phyloP scores from a whole-genome alignment of 2,797 vertebrate species.

The Enteromius paludinosus region DNA sequence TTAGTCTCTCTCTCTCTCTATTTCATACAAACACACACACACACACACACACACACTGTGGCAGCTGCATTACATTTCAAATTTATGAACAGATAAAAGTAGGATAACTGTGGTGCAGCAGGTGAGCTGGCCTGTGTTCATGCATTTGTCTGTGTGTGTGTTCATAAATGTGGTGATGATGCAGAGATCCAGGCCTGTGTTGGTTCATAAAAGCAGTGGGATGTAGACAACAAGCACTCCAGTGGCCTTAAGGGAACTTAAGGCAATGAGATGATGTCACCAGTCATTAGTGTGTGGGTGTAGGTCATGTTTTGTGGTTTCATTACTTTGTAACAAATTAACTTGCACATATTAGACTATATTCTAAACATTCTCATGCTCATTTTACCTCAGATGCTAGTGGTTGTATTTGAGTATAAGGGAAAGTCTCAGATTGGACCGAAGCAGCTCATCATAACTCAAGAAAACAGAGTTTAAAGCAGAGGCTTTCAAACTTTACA shows the following conservation, averaged over 20 bases:
- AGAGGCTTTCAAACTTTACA: neutral
- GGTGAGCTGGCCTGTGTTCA: constrained; percentile 22
- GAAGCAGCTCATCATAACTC: constrained; percentile 53
- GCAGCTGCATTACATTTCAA: constrained; percentile 28
- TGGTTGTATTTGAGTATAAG: neutral
- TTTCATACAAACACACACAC: too few relatives aligned
- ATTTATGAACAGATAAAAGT: constrained; percentile 45
- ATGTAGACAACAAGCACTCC: constrained; percentile 9
- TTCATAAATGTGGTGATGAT: constrained; percentile 42
- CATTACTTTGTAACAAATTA: constrained; percentile 10
- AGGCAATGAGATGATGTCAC: constrained; percentile 25
- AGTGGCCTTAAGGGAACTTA: constrained; percentile 35
- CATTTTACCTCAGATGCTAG: neutral
- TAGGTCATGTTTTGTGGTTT: neutral
- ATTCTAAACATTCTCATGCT: neutral
- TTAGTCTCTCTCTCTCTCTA: neutral
- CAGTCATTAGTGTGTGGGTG: constrained; percentile 17
- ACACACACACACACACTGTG: neutral
- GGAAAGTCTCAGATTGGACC: constrained; percentile 67
- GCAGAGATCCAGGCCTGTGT: constrained; percentile 44
- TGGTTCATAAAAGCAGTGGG: constrained; percentile 46
- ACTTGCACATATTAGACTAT: constrained; percentile 6
- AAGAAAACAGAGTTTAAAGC: neutral
- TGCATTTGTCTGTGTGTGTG: neutral
- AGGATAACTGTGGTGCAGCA: constrained; percentile 28